Conservation (phyloP, 2,113 vertebrate species). For the Thermophis baileyi region DNA sequence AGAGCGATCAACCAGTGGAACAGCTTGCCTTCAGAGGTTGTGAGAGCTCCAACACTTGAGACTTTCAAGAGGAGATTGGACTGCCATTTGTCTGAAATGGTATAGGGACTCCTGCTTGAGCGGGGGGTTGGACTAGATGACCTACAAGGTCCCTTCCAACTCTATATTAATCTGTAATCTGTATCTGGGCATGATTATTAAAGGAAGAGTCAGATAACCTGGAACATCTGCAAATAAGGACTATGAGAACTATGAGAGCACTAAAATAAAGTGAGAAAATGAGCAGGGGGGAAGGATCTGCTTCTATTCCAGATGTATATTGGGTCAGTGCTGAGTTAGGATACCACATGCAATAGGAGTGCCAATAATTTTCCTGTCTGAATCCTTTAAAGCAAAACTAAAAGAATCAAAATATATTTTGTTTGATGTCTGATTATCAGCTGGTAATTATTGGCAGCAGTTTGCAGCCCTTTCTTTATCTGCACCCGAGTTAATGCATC, state of each 20-base stretch:
- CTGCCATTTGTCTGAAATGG: no score
- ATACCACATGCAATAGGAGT: neutral
- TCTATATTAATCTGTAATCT: no score
- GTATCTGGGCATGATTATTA: neutral
- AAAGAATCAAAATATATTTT: neutral
- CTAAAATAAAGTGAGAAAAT: neutral
- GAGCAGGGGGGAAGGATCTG: neutral
- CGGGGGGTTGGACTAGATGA: no score
- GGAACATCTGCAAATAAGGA: neutral
- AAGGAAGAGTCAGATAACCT: neutral
- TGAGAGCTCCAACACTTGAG: no score
- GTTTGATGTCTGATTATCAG: neutral
- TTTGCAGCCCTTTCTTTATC: constrained; percentile 10
- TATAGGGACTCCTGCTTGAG: no score
- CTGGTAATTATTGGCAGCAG: neutral
- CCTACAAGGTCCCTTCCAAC: no score
- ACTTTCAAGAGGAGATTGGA: no score
- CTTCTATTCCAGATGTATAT: neutral
- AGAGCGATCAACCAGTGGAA: no score
- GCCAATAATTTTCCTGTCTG: neutral
- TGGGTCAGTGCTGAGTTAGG: neutral
- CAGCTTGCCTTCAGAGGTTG: no score
- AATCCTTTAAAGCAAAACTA: neutral
- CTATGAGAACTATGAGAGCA: neutral
- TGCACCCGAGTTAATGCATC: neutral